Conservation (phyloP, 2,797 vertebrate genomes). For the Psittacula echo region DNA sequence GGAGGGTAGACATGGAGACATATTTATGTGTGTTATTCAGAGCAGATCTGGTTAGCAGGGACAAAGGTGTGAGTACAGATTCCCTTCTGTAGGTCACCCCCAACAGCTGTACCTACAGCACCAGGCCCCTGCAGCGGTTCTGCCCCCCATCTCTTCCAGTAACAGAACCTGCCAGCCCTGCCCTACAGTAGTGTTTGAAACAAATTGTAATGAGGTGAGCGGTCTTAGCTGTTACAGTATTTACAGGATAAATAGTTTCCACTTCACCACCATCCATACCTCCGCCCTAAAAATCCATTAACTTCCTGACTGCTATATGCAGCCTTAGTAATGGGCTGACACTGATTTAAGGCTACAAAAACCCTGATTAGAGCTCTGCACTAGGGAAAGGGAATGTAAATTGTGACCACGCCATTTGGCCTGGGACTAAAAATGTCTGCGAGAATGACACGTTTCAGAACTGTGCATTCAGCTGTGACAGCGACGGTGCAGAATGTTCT, state of each 20-base stretch:
- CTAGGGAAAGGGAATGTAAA: constrained; percentile 41
- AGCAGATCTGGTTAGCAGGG: neutral
- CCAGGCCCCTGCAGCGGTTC: neutral
- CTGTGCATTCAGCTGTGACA: neutral
- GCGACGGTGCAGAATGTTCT: neutral
- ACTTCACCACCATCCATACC: constrained; percentile 63
- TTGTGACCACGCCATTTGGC: constrained; percentile 9
- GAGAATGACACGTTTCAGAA: neutral
- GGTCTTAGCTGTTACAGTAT: constrained; percentile 62
- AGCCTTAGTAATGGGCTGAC: constrained; percentile 39
- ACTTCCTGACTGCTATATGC: constrained; percentile 15
- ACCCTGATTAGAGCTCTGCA: constrained; percentile 11
- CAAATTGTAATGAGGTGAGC: constrained; percentile 48
- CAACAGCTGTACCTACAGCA: neutral
- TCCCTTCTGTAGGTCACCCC: neutral
- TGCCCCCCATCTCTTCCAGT: neutral
- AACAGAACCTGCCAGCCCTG: neutral
- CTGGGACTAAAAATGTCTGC: neutral
- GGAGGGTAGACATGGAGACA: neutral
- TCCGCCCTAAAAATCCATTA: constrained; percentile 59
- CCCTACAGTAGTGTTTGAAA: neutral
- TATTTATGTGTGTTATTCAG: neutral
- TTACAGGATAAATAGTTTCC: constrained; percentile 73
- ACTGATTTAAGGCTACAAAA: constrained; percentile 56
- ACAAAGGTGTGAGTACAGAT: neutral